Evolutionary conservation across 2,888 invertebrate species (phyloP), one percentile per base, ranked within the genome.

Genomic region (Hypolimnas misippus): DNA sequence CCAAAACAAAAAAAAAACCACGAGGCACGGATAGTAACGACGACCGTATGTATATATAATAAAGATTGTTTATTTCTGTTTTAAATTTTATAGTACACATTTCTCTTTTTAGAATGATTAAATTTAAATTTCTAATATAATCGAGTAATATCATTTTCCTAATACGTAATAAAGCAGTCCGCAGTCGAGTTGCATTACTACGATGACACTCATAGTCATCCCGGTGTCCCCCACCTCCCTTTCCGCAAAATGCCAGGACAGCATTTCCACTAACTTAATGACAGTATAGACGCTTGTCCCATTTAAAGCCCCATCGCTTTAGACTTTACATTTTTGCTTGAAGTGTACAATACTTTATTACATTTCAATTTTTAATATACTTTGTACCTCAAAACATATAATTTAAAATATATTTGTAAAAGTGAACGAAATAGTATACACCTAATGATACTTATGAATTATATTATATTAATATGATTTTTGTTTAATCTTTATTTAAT

Each of bases 261-360:
- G 17, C 42, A 10, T 21, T 46, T 46, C 21, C 21, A 46, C 46
- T 46, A 6, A 5, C 21, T 46, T 21, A 46, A 46, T 46, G 21
- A 46, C 46, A 46, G 21, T 46, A 46, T 46, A 46, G 21, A 21
- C n/a, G 46, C 21, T 25, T 46, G 46, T 46, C n/a, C 46, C 46
- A 46, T 35, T 35, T 35, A 52, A 33, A 33, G 17, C 14, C 12
- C 17, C 8, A 52, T 35, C 7, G 16, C 35, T 52, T 19, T n/a
- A 38, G 33, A 33, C 33, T 38, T 10, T 53, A 38, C 19, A 14
- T 38, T 38, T 53, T 25, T 10, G 17, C 42, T 42, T 42, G 16
- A 42, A 16, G 42, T n/a, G n/a, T n/a, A n/a, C n/a, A n/a, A n/a
- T 17, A 40, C 10, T 42, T 42, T 42, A 42, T 4, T 17, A 17